phyloP scores from a whole-genome alignment of 2,797 vertebrate species.

The Eleutherodactylus coqui region DNA sequence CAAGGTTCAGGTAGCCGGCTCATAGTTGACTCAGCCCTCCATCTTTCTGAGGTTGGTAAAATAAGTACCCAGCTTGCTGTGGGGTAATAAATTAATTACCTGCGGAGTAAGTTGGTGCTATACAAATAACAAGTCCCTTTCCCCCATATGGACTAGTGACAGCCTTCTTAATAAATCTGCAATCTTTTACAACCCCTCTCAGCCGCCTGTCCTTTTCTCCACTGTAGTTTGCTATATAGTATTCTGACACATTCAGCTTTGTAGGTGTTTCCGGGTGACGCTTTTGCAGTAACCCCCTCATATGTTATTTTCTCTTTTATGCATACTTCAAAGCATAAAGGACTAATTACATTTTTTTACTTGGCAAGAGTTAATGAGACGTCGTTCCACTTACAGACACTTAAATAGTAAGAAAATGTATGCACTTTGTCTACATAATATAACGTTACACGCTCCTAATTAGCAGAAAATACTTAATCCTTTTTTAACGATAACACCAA shows the following conservation, averaged over 20 bases:
- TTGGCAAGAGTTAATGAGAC: background rate
- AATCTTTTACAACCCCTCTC: background rate
- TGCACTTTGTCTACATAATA: background rate
- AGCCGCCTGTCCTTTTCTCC: background rate
- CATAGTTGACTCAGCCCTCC: no score
- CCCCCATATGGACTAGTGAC: no score
- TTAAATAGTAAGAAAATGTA: background rate
- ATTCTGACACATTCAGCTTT: background rate
- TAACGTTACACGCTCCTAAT: background rate
- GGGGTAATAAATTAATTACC: no score
- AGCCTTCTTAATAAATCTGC: background rate
- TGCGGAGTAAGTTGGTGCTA: no score
- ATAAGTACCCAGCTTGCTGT: no score
- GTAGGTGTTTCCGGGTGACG: background rate
- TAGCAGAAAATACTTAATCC: slow-evolving; percentile 1
- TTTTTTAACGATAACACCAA: slow-evolving; percentile 5
- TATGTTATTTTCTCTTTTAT: no score
- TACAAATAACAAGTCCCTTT: no score
- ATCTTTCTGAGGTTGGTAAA: no score
- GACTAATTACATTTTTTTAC: background rate
- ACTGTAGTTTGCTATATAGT: background rate
- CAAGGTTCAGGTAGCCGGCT: no score
- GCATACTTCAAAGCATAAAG: background rate
- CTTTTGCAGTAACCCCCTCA: background rate
- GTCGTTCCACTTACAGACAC: background rate